phyloP scores from a whole-genome alignment of 2,888 invertebrate genomes.

The Theristus sp. region DNA sequence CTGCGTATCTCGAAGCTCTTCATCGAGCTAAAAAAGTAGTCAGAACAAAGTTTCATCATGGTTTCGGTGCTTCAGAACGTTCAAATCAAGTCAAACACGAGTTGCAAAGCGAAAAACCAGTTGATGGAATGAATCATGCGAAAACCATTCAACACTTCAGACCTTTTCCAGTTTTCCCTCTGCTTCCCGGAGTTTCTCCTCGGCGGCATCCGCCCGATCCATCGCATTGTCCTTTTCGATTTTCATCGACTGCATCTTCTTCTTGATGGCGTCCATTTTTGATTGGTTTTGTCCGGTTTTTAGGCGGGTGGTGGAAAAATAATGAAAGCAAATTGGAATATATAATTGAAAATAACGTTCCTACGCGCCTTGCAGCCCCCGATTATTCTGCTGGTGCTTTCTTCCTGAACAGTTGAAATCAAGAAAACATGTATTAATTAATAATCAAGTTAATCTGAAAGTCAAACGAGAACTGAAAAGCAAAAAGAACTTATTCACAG shows the following conservation, averaged over 20 bases:
- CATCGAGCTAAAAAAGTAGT: slow-evolving; percentile 43
- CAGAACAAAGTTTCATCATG: neutral
- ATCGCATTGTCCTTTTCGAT: slow-evolving; percentile 99
- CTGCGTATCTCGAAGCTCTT: slow-evolving; percentile 91
- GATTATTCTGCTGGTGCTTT: no score
- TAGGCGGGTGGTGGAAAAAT: neutral
- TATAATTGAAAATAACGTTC: no score
- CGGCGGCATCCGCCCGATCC: slow-evolving; percentile 92
- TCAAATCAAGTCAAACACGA: no score
- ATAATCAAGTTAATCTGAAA: no score
- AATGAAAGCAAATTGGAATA: no score
- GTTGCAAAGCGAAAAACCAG: neutral
- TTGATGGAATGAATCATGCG: neutral
- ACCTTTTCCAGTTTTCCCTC: slow-evolving; percentile 40
- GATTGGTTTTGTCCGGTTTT: no score
- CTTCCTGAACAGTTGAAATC: no score
- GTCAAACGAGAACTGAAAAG: no score
- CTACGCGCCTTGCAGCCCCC: no score
- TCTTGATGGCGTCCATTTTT: slow-evolving; percentile 99
- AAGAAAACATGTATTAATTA: no score
- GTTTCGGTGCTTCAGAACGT: no score
- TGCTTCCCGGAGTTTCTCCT: slow-evolving; percentile 66
- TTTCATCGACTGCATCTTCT: slow-evolving; percentile 99
- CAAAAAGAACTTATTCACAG: no score
- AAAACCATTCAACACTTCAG: neutral